Conservation (phyloP, 1,140 invertebrate species). For the Trypoxylus dichotomus region DNA sequence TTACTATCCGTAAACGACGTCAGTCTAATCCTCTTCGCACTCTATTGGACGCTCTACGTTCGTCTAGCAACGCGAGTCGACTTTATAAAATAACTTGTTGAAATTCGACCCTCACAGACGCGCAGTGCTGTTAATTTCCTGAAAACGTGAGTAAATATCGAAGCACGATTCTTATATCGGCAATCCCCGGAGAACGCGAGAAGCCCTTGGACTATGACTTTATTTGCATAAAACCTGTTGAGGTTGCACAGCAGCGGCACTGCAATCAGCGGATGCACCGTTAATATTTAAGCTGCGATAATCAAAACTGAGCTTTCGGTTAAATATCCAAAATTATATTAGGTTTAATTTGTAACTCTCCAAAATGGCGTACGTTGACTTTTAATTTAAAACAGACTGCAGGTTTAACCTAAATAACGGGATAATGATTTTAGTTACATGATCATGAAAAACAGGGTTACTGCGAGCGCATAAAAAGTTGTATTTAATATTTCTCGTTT, state of each 20-base stretch:
- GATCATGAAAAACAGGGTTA: no score
- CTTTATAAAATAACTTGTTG: conserved; percentile 13
- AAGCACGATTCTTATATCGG: conserved; percentile 16
- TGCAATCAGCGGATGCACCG: background rate
- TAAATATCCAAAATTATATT: background rate
- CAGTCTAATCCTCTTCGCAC: background rate
- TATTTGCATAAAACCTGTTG: conserved; percentile 23
- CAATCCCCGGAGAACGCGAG: background rate
- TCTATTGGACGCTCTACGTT: background rate
- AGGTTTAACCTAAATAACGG: no score
- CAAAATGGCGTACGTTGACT: no score
- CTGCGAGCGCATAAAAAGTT: no score
- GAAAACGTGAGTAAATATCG: conserved; percentile 24
- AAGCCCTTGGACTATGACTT: conserved; percentile 1
- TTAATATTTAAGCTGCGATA: background rate
- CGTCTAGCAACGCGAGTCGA: background rate
- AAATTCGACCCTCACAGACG: conserved; percentile 8
- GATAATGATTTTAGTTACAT: no score
- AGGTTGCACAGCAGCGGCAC: background rate
- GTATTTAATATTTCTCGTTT: no score
- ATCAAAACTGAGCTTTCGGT: background rate
- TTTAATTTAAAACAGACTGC: no score
- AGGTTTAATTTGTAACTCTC: no score
- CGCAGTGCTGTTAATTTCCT: conserved; percentile 5
- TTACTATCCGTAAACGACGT: background rate